Conservation (phyloP, 2,113 vertebrate genomes). For the Laticauda laticaudata region DNA sequence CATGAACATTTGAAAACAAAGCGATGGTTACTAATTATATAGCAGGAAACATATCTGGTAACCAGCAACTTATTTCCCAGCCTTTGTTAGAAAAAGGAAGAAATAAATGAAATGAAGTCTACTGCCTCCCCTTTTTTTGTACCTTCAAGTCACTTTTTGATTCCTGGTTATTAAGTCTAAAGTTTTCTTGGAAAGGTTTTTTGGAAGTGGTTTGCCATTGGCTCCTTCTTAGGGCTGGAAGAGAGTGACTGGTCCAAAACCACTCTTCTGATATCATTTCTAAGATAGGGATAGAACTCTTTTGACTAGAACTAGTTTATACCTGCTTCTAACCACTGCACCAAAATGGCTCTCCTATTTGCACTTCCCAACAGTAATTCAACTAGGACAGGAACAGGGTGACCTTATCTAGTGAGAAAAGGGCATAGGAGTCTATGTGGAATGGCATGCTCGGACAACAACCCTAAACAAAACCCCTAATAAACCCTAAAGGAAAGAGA, state of each 20-base stretch:
- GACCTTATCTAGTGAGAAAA: background rate
- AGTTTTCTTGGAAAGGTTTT: background rate
- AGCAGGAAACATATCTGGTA: background rate
- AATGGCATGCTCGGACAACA: background rate
- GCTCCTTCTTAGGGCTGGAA: background rate
- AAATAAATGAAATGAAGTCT: background rate
- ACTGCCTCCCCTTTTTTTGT: background rate
- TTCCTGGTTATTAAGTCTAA: background rate
- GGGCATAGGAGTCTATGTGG: background rate
- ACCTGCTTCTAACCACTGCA: background rate
- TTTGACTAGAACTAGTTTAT: background rate
- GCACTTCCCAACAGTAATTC: background rate
- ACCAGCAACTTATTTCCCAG: background rate
- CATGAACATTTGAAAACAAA: background rate
- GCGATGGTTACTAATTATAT: background rate
- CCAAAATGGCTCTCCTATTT: background rate
- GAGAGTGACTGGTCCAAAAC: background rate
- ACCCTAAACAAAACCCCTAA: background rate
- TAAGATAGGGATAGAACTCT: background rate
- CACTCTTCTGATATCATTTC: background rate
- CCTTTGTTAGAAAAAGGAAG: background rate
- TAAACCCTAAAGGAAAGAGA: background rate
- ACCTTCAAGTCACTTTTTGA: background rate
- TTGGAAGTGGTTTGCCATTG: background rate
- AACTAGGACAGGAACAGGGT: background rate